A percentile compares a stretch with the other conserved stretches of the same genome.
These are phyloP conservation scores for Cnemophilus loriae DNA, from an alignment of 2,113 vertebrate species.

Conservation along the genomic window DNA sequence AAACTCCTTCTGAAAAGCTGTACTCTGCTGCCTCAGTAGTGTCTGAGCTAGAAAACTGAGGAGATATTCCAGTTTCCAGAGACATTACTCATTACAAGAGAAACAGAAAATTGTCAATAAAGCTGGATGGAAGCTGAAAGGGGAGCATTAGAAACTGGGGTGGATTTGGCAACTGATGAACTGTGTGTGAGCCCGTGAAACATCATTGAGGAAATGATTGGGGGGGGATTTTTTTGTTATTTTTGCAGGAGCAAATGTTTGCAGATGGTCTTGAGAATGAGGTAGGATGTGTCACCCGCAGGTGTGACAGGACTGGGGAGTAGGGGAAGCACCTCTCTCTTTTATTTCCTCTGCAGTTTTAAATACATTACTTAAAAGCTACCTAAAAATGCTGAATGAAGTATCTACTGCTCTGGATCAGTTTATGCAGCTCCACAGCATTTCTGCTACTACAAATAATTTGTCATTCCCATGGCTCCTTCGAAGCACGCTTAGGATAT, in stretches of 20 bases:
- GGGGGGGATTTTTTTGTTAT: constrained; percentile 17
- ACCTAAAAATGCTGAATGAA: background rate
- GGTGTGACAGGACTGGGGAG: background rate
- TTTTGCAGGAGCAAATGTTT: constrained; percentile 84
- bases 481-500: background rate
- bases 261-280: constrained; percentile 86
- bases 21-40: background rate
- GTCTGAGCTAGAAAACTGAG: background rate
- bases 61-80: background rate
- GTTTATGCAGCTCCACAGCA: background rate
- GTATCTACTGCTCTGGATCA: rapidly evolving
- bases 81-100: background rate
- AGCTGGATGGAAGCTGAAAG: background rate
- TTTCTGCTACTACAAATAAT: background rate
- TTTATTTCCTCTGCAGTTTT: background rate
- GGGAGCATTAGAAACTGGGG: background rate
- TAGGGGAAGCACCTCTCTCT: background rate
- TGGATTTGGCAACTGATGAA: background rate
- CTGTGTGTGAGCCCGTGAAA: background rate
- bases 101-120: background rate
- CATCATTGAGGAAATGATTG: background rate
- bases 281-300: constrained; percentile 68
- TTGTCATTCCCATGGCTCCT: background rate
- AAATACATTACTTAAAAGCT: background rate
- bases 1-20: background rate